phyloP scores from a whole-genome alignment of 2,888 invertebrate genomes.

The Tenthredo livida region DNA sequence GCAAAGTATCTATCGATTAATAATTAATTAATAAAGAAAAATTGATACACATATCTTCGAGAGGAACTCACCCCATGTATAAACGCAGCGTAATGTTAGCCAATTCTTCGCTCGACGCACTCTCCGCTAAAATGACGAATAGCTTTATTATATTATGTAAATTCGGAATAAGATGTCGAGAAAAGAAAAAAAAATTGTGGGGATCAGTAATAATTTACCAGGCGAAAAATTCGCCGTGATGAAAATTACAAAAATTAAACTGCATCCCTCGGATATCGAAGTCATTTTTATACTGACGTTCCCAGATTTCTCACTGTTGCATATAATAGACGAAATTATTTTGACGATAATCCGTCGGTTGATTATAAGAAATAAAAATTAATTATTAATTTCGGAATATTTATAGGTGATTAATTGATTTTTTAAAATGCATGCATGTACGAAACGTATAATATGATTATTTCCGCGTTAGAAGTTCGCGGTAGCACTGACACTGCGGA shows the following conservation, averaged over 20 bases:
- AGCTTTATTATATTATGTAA: background rate
- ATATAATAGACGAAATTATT: background rate
- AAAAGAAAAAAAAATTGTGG: background rate
- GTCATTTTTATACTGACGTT: background rate
- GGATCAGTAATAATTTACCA: background rate
- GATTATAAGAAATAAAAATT: background rate
- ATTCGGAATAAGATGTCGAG: background rate
- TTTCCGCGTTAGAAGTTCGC: no score
- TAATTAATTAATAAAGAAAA: background rate
- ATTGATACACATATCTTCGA: background rate
- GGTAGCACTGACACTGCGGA: no score
- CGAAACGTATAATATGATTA: no score
- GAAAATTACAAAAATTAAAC: background rate
- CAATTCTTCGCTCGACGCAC: background rate
- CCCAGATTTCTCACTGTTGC: no score
- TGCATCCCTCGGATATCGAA: background rate
- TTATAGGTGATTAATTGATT: no score
- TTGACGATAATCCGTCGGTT: background rate
- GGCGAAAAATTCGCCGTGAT: background rate
- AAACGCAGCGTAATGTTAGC: conserved; percentile 61
- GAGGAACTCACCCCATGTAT: conserved; percentile 60
- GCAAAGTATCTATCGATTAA: background rate
- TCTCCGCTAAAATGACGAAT: background rate
- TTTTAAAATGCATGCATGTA: no score
- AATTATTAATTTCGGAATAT: no score